These are phyloP conservation scores for Dryobotodes eremita DNA, from an alignment of 2,888 invertebrate genomes.

Conservation along the genomic window DNA sequence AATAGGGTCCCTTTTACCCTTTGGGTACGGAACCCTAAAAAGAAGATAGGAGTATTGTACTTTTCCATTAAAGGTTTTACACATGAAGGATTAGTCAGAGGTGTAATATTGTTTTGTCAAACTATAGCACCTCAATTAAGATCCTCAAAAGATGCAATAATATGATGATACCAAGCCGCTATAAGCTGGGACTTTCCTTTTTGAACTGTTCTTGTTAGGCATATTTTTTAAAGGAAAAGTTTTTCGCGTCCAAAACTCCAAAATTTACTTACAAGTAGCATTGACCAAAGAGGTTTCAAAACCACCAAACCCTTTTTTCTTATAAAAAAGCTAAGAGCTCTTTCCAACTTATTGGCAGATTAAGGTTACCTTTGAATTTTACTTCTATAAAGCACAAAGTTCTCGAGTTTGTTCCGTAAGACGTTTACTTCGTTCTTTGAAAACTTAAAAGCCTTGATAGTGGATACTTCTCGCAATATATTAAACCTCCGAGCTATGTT, in stretches of 20 bases:
- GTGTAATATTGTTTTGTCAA: background rate
- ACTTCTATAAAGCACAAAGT: conserved; percentile 5
- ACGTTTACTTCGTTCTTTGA: conserved; percentile 16
- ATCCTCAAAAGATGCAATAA: background rate
- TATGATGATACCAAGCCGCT: background rate
- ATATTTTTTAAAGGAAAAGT: background rate
- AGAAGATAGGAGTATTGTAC: background rate
- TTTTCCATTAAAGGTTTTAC: too few species aligned
- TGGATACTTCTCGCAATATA: conserved; percentile 19
- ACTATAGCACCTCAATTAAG: background rate
- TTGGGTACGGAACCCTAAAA: too few species aligned
- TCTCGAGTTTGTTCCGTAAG: background rate
- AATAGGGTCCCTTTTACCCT: too few species aligned
- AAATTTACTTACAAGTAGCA: background rate
- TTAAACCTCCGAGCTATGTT: conserved; percentile 19
- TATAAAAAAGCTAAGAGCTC: background rate
- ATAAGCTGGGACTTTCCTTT: background rate
- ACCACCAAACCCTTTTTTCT: background rate
- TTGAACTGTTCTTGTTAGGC: background rate
- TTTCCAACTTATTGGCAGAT: conserved; percentile 9
- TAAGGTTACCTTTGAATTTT: conserved; percentile 5
- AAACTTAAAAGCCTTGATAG: conserved; percentile 25
- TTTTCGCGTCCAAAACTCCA: background rate
- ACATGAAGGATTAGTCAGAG: too few species aligned
- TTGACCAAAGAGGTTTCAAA: background rate